phyloP scores from a whole-genome alignment of 2,888 invertebrate species.

The Drosophila prolongata region DNA sequence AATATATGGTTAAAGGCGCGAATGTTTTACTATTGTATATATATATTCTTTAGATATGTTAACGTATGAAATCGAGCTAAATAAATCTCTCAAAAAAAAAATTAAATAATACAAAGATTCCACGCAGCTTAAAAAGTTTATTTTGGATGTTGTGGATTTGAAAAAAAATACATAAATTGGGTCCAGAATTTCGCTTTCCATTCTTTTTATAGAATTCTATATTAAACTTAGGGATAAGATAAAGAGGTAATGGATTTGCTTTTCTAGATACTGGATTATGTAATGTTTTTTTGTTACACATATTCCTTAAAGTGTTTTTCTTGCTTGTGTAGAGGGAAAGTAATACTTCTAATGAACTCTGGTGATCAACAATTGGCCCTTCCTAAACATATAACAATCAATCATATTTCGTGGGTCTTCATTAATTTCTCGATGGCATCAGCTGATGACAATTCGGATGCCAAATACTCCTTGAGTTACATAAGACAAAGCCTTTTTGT shows the following conservation, averaged over 20 bases:
- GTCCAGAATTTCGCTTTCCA: not conserved
- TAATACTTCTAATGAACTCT: constrained; percentile 16
- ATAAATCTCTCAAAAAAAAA: not conserved
- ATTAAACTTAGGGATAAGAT: not conserved
- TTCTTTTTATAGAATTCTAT: not conserved
- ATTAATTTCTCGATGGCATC: constrained; percentile 57
- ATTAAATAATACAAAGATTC: not conserved
- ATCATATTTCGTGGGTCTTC: constrained; percentile 51
- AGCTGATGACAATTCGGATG: constrained; percentile 50
- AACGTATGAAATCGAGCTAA: no score
- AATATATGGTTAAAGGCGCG: not conserved
- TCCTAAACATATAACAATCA: constrained; percentile 45
- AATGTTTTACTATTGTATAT: no score
- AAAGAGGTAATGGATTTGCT: no score
- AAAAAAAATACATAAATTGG: not conserved
- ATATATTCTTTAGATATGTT: no score
- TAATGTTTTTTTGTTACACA: no score
- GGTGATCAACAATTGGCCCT: constrained; percentile 49
- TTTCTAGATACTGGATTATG: no score
- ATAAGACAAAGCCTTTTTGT: constrained; percentile 33
- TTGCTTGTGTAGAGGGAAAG: not conserved
- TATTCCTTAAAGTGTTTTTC: not conserved
- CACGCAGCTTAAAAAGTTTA: not conserved
- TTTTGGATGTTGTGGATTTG: not conserved
- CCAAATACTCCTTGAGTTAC: constrained; percentile 30